A percentile compares a stretch with the other conserved stretches of the same genome.
Evolutionary conservation across 1,140 invertebrate genomes (phyloP).

Genomic region (Papilio helenus): DNA sequence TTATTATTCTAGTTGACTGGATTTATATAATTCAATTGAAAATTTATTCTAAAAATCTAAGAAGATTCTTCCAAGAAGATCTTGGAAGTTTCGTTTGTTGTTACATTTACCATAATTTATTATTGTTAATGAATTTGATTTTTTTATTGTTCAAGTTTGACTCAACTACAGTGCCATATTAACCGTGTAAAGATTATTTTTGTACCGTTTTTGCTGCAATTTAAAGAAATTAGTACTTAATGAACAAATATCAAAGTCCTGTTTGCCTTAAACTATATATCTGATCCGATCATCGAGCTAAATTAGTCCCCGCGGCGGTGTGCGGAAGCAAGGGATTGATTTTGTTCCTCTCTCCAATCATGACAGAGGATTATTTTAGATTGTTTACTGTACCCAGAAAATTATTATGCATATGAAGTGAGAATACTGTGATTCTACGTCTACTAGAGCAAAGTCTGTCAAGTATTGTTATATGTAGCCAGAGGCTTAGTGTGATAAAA

Average conservation of each 20-base stretch:
- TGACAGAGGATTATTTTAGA: neutral
- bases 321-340: neutral
- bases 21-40: neutral
- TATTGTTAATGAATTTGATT: no score
- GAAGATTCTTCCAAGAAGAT: no score
- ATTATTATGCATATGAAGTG: neutral
- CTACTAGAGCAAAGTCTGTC: neutral
- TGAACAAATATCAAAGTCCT: neutral
- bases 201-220: neutral
- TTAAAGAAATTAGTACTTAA: neutral
- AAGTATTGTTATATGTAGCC: neutral
- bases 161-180: no score
- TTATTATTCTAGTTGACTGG: neutral
- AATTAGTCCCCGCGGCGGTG: slow-evolving; percentile 13
- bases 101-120: no score
- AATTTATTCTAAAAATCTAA: no score
- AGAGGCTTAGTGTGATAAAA: neutral
- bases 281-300: slow-evolving; percentile 11
- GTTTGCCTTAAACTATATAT: neutral
- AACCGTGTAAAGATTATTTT: neutral
- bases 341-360: neutral
- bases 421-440: neutral
- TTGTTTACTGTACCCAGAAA: neutral
- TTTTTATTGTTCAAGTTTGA: no score
- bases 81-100: no score